phyloP scores from a whole-genome alignment of 2,888 invertebrate species.

The Reticulitermes lucifugus region DNA sequence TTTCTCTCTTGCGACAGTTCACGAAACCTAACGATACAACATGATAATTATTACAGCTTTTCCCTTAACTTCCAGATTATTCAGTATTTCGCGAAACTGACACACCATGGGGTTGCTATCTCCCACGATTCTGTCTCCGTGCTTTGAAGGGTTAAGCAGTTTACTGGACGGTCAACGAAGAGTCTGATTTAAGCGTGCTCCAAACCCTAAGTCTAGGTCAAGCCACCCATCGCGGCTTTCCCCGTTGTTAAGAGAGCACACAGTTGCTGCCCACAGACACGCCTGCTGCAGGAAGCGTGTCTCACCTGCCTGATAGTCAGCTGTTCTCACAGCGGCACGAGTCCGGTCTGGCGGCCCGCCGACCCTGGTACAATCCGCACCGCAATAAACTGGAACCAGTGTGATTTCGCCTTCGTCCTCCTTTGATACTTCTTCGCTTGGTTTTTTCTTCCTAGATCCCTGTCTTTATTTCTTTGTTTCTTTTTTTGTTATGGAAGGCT shows the following conservation, averaged over 20 bases:
- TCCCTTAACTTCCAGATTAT: too few relatives aligned
- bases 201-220: neutral
- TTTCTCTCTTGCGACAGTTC: too few relatives aligned
- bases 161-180: too few relatives aligned
- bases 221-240: neutral
- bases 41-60: too few relatives aligned
- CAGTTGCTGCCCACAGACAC: neutral
- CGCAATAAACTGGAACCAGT: too few relatives aligned
- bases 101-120: too few relatives aligned
- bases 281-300: neutral
- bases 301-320: slow-evolving; percentile 1
- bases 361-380: neutral
- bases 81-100: too few relatives aligned
- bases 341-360: neutral
- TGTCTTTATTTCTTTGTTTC: neutral
- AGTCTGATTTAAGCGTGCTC: too few relatives aligned
- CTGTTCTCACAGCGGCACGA: neutral
- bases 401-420: neutral
- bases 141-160: too few relatives aligned
- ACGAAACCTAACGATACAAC: too few relatives aligned
- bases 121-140: too few relatives aligned
- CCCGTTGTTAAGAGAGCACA: neutral
- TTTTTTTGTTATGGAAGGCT: neutral
- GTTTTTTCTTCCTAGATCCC: neutral
- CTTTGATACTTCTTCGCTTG: too few relatives aligned